Base-by-base conservation (phyloP, 2,113 vertebrate species). In the Charadrius vociferus region DNA sequence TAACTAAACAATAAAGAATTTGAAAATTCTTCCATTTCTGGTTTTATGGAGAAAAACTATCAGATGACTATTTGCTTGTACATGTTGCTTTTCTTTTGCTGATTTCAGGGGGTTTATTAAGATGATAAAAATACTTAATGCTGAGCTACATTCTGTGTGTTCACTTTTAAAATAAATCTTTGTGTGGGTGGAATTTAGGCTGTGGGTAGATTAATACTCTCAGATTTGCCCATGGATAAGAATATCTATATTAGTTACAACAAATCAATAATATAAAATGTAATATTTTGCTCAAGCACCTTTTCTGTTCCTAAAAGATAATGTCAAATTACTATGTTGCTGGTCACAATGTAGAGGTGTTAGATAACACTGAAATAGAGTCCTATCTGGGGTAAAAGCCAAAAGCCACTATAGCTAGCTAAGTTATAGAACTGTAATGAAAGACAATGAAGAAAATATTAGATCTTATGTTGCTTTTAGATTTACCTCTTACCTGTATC, bases 81-180 rank as follows among this genome's bases (percentile, higher is more conserved):
- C 26, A 8, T 22, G 17, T 47, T 58, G 65, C 56, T 85, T 91
- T 82, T 71, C 45, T 71, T 56, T 49, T 82, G 58, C 47, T 68
- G 53, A 41, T 72, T 86, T 90, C 65, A 39, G 24, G 37, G 58
- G 9, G 24, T 86, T 92, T 73, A 78, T 90, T 62, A 86, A 73
- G 36, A 73, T 22, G 36, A 90, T 67, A 86, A 82, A 95, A 95
- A 62, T 66, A 84, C 49, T 79, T 95, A 79, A 87, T 80, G 62
- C 84, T 87, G 65, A 93, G 52, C 61, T 74, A n/a, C 52, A 22
- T 52, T 85, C 52, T 89, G 37, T n/a, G 26, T 41, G 59, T 23
- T 95, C 50, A 43, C 34, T 86, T 86, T 87, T 56, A 91, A 87
- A 92, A 92, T 73, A 88, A 80, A 56, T 61, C 88, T 92, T 83